Evolutionary conservation across 2,797 vertebrate species (phyloP).

Genomic region (Staurois parvus): DNA sequence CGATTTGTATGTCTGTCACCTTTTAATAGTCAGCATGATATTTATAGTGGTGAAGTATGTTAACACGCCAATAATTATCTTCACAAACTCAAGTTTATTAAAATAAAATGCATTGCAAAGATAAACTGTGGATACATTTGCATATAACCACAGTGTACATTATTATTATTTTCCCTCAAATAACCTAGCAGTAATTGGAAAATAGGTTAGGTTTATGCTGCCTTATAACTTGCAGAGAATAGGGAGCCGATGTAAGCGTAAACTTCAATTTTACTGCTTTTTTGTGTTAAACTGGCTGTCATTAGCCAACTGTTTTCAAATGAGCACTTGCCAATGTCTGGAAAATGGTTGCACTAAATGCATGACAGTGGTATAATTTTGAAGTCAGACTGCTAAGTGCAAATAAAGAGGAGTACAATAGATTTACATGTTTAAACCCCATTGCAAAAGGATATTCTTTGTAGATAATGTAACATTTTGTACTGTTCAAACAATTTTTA

Average conservation of each 20-base stretch:
- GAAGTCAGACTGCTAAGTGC: slow-evolving; percentile 39
- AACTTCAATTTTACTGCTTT: slow-evolving; percentile 47
- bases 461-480: neutral
- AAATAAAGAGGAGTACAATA: slow-evolving; percentile 27
- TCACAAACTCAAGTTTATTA: neutral
- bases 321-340: slow-evolving; percentile 41
- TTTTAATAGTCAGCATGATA: neutral
- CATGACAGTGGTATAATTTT: slow-evolving; percentile 31
- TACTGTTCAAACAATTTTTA: neutral
- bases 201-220: slow-evolving; percentile 15
- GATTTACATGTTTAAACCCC: slow-evolving; percentile 28
- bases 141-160: neutral
- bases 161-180: neutral
- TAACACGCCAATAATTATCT: neutral
- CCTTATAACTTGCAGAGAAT: slow-evolving; percentile 3
- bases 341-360: slow-evolving; percentile 39
- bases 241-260: slow-evolving; percentile 21
- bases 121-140: neutral
- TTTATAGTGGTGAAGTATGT: neutral
- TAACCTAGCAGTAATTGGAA: slow-evolving; percentile 25
- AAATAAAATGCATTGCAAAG: neutral
- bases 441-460: neutral
- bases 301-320: slow-evolving; percentile 52
- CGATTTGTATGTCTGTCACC: too few relatives aligned
- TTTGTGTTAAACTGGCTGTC: slow-evolving; percentile 28